Evolutionary conservation across 1,140 invertebrate genomes (phyloP), one percentile per base, ranked within the genome.

Genomic region (Whitmania pigra): DNA sequence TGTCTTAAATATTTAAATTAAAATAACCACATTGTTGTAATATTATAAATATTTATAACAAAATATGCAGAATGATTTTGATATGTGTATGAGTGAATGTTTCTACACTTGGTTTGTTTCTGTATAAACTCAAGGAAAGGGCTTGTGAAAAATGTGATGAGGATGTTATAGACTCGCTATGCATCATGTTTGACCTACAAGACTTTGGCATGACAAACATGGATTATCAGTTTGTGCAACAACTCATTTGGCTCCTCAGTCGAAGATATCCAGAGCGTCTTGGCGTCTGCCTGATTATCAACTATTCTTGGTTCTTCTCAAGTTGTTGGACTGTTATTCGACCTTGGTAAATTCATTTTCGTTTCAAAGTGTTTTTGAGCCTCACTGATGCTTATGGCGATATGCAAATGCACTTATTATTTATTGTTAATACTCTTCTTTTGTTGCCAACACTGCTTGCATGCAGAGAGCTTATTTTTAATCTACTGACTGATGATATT

Each of bases 171-270:
- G 88, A 89, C 79, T 89, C 88, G 77, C 78, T 89, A 4, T 89
- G 88, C 77, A 89, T 89, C 76, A 86, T 90, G 31, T 89, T 90
- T 81, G 88, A 90, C 77, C 77, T 90, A 70, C 86, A 86, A 70
- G 87, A 87, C 72, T 89, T 90, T 77, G 88, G 87, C 54, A 79
- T 89, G 43, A 85, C 83, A 25, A 88, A 87, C 77, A 89, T 89
- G 88, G 88, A 89, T 76, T 89, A 89, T 78, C 88, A 88, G 78
- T 83, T 89, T 71, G 84, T 89, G 0, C 89, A 89, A 78, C 89
- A 89, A 77, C 79, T 90, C 25, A 89, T 90, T 63, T 89, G 88
- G 88, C 79, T 89, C 27, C 82, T 89, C 6, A 87, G 87, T 74
- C 85, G 86, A 73, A 88, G 89, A 77, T 90, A 88, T 80, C 88